Percentiles rank a stretch among this genome's conserved stretches.
These are phyloP conservation scores for Lagocephalus sceleratus DNA, from an alignment of 2,797 vertebrate genomes.

Conservation along the genomic window DNA sequence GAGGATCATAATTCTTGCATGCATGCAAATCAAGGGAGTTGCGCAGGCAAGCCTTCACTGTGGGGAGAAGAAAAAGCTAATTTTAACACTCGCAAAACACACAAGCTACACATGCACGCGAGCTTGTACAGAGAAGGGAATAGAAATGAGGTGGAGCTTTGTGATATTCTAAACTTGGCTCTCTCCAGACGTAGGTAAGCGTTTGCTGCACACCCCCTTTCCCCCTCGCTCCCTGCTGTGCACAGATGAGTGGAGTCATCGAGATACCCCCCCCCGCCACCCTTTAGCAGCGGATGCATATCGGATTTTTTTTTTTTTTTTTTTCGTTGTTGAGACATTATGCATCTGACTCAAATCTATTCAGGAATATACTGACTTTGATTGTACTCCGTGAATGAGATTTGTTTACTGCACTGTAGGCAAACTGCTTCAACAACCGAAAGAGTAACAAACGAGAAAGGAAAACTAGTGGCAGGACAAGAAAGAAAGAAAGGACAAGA, in stretches of 20 bases:
- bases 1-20: conserved; percentile 47
- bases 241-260: conserved; percentile 54
- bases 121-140: conserved; percentile 35
- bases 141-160: conserved; percentile 59
- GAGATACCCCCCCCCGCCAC: conserved; percentile 46
- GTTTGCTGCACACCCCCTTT: conserved; percentile 41
- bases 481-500: background rate
- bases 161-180: conserved; percentile 66
- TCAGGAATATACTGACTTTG: conserved; percentile 74
- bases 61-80: conserved; percentile 36
- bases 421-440: conserved; percentile 41
- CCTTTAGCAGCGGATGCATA: conserved; percentile 61
- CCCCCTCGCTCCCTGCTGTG: conserved; percentile 32
- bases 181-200: conserved; percentile 58
- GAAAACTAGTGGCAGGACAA: conserved; percentile 6
- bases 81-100: conserved; percentile 35
- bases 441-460: conserved; percentile 48
- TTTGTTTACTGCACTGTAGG: conserved; percentile 56
- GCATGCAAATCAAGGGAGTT: conserved; percentile 46
- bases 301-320: conserved; percentile 63
- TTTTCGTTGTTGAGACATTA: conserved; percentile 69
- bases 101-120: background rate
- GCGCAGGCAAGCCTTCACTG: conserved; percentile 32
- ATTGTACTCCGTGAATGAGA: conserved; percentile 68
- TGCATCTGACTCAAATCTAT: conserved; percentile 65